Conservation (phyloP, 2,113 vertebrate species). For the Apeltes quadracus region DNA sequence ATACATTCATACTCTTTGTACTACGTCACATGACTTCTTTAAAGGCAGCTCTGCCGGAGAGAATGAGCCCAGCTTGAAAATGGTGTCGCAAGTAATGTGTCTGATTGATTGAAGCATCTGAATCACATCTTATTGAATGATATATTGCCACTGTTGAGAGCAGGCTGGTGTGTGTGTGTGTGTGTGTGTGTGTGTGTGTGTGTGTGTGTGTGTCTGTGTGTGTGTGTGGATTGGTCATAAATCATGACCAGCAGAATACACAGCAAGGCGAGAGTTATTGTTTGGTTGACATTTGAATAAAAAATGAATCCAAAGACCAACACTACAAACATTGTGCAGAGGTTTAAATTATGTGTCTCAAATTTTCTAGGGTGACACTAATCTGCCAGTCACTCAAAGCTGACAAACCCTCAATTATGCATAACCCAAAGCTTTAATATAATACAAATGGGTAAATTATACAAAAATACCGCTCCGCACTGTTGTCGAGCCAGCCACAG, state of each 20-base stretch:
- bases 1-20: neutral
- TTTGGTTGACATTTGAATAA: neutral
- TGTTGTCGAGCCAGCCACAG: neutral
- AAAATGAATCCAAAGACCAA: neutral
- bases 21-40: neutral
- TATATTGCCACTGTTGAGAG: slow-evolving; percentile 2
- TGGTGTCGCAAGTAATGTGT: slow-evolving; percentile 3
- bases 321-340: neutral
- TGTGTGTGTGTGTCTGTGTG: neutral
- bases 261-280: neutral
- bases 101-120: slow-evolving; percentile 21
- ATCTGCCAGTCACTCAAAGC: no score
- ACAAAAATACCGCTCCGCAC: neutral
- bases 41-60: neutral
- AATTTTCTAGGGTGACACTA: no score
- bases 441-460: neutral
- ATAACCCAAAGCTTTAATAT: neutral
- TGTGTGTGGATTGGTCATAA: neutral
- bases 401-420: neutral
- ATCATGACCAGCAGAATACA: neutral
- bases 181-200: neutral
- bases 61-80: slow-evolving; percentile 9
- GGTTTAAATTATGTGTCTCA: no score
- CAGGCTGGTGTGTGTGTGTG: neutral
- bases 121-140: slow-evolving; percentile 5